phyloP scores from a whole-genome alignment of 1,140 invertebrate genomes.

The Philopotamus ludificatus region DNA sequence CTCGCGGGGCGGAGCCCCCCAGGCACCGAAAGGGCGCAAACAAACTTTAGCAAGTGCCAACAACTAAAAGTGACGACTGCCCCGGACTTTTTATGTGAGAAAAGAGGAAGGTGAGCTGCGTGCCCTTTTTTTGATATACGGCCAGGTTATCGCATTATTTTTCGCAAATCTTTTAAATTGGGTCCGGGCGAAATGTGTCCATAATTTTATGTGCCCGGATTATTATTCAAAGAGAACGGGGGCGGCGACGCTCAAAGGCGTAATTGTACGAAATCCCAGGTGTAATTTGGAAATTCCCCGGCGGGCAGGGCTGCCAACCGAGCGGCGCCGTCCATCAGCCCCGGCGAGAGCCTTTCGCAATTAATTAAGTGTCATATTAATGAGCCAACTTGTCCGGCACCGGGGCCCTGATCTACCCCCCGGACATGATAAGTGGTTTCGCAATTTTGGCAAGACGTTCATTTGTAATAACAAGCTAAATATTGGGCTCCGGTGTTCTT shows the following conservation, averaged over 20 bases:
- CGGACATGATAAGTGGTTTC: slow-evolving; percentile 16
- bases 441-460: neutral
- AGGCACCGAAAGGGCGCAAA: slow-evolving; percentile 11
- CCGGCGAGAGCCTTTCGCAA: slow-evolving; percentile 14
- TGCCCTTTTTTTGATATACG: neutral
- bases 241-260: neutral
- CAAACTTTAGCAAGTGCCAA: slow-evolving; percentile 21
- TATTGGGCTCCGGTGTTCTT: too few species aligned
- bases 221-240: too few species aligned
- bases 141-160: neutral
- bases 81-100: slow-evolving; percentile 10
- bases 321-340: neutral
- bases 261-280: slow-evolving; percentile 9
- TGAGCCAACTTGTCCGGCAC: slow-evolving; percentile 26
- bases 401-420: slow-evolving; percentile 9
- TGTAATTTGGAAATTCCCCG: slow-evolving; percentile 7
- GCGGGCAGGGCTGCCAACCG: neutral
- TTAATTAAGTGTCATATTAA: slow-evolving; percentile 35
- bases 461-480: neutral
- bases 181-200: too few species aligned
- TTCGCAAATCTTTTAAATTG: too few species aligned
- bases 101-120: neutral
- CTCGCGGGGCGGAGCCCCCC: neutral
- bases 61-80: slow-evolving; percentile 26
- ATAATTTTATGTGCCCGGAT: too few species aligned